Percentiles rank a stretch among this genome's conserved stretches.
Evolutionary conservation across 1,140 invertebrate genomes (phyloP).

Genomic region (Drosophila trapezifrons): DNA sequence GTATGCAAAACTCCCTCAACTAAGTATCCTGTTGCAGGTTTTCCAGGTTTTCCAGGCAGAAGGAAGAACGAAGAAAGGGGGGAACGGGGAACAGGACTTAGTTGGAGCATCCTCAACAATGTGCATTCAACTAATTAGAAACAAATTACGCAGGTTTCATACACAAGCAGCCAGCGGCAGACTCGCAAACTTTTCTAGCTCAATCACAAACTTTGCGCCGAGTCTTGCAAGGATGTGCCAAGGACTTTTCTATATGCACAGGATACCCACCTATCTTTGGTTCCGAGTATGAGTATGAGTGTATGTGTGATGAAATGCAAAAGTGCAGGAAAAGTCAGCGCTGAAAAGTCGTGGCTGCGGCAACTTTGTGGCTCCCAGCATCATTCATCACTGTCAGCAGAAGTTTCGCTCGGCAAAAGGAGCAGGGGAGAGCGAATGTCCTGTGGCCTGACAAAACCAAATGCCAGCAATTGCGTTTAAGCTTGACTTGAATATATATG

Average conservation of each 20-base stretch:
- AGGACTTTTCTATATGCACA: conserved; percentile 34
- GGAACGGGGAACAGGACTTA: neutral
- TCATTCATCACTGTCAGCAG: conserved; percentile 69
- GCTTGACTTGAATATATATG: conserved; percentile 51
- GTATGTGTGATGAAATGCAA: conserved; percentile 62
- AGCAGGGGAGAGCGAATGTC: conserved; percentile 22
- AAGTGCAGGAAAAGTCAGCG: conserved; percentile 64
- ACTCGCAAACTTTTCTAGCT: conserved; percentile 64
- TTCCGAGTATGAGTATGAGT: neutral
- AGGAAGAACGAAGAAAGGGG: neutral
- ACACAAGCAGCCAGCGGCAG: conserved; percentile 55
- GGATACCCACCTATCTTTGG: conserved; percentile 19
- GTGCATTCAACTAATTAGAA: conserved; percentile 80
- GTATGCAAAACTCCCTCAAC: conserved; percentile 37
- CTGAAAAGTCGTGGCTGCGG: conserved; percentile 60
- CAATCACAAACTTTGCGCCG: conserved; percentile 73
- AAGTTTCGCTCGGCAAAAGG: conserved; percentile 11
- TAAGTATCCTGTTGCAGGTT: conserved; percentile 20
- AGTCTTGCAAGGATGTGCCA: conserved; percentile 39
- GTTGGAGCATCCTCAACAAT: conserved; percentile 61
- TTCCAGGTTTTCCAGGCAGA: neutral
- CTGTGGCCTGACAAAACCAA: conserved; percentile 63
- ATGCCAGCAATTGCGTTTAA: conserved; percentile 55
- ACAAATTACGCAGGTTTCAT: conserved; percentile 80
- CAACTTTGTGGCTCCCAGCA: conserved; percentile 71